Percentiles rank a stretch among this genome's conserved stretches.
Conservation (phyloP, 2,797 vertebrate genomes). For the Sarcophilus harrisii region DNA sequence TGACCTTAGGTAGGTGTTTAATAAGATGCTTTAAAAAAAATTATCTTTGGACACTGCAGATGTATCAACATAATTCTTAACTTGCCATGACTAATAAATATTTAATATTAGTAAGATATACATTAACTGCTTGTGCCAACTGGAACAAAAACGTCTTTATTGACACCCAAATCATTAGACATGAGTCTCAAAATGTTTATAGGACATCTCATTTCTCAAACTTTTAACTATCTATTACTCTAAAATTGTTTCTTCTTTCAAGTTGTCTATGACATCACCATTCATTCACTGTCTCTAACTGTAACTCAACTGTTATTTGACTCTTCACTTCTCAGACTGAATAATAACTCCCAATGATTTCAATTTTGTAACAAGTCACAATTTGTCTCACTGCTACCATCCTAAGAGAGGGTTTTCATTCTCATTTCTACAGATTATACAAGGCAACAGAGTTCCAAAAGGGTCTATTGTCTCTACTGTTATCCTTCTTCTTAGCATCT, state of each 20-base stretch:
- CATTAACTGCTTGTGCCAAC: background rate
- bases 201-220: background rate
- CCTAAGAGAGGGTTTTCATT: background rate
- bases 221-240: background rate
- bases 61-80: background rate
- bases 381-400: background rate
- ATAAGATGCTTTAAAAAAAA: background rate
- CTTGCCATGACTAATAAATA: background rate
- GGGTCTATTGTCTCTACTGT: background rate
- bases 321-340: background rate
- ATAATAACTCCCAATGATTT: background rate
- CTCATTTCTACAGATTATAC: too few relatives aligned
- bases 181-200: background rate
- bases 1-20: background rate
- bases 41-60: slow-evolving; percentile 2
- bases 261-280: background rate
- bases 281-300: background rate
- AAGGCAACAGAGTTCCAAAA: background rate
- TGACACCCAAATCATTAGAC: background rate
- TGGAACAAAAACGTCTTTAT: slow-evolving; percentile 27
- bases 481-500: background rate
- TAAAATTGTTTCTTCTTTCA: background rate
- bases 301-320: too few relatives aligned
- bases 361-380: background rate
- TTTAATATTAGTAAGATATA: slow-evolving; percentile 35